Evolutionary conservation across 2,797 vertebrate species (phyloP).

Genomic region (Chaenodraco wilsoni): DNA sequence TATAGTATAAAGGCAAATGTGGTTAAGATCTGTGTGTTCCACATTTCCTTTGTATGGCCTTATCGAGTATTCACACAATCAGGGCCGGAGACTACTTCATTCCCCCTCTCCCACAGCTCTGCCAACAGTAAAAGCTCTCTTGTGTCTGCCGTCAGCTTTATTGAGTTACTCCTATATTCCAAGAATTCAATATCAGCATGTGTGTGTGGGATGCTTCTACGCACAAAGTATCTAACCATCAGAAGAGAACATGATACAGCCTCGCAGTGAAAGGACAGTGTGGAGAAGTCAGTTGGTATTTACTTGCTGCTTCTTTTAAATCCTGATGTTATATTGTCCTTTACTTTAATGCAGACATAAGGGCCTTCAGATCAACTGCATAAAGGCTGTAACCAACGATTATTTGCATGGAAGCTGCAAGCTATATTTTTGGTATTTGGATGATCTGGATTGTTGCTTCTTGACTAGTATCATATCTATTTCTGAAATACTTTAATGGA

Average conservation of each 20-base stretch:
- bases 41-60: slow-evolving; percentile 36
- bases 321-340: neutral
- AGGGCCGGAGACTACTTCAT: slow-evolving; percentile 15
- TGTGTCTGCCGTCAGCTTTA: slow-evolving; percentile 41
- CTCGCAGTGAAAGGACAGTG: neutral
- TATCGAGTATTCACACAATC: slow-evolving; percentile 13
- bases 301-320: slow-evolving; percentile 2
- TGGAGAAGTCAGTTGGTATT: slow-evolving; percentile 9
- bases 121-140: slow-evolving; percentile 36
- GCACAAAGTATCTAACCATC: slow-evolving; percentile 17
- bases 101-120: slow-evolving; percentile 36
- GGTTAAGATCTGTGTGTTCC: slow-evolving; percentile 28
- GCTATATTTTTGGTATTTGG: neutral
- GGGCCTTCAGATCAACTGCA: neutral
- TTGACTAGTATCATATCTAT: neutral
- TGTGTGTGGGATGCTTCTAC: neutral
- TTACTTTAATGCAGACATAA: neutral
- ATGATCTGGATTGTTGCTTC: neutral
- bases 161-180: slow-evolving; percentile 40
- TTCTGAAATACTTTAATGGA: neutral
- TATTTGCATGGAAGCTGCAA: neutral
- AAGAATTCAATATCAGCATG: slow-evolving; percentile 42
- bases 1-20: slow-evolving; percentile 23
- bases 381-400: neutral
- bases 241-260: slow-evolving; percentile 3